phyloP scores from a whole-genome alignment of 2,797 vertebrate species.

The Molothrus ater region DNA sequence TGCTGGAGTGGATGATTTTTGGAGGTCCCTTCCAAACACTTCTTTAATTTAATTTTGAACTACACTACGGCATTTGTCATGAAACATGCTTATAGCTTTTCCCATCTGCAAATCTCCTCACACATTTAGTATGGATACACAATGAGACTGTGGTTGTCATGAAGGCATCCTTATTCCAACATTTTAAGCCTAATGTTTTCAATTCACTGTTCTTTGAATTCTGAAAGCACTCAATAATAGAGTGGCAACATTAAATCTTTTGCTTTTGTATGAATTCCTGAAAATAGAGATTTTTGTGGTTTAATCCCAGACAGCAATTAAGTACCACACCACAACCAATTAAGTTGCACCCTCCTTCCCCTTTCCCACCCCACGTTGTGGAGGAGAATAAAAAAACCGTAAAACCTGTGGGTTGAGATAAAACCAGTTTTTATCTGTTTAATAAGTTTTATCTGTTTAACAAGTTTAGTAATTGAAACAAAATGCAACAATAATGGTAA shows the following conservation, averaged over 20 bases:
- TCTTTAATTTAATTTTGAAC: not conserved
- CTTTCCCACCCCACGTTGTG: not conserved
- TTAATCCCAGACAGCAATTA: not conserved
- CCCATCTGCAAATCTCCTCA: not conserved
- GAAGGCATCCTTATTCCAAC: not conserved
- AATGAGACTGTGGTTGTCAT: not conserved
- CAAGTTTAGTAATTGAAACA: not conserved
- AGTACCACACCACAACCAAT: too few species aligned
- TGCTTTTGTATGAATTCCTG: constrained; percentile 35
- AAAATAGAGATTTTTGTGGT: not conserved
- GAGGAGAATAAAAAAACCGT: not conserved
- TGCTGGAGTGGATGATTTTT: not conserved
- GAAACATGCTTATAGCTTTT: not conserved
- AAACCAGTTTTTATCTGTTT: not conserved
- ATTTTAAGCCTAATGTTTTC: constrained; percentile 1
- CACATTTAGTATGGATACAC: not conserved
- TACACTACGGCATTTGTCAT: not conserved
- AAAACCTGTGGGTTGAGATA: not conserved
- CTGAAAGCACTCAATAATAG: constrained; percentile 30
- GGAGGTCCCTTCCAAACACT: not conserved
- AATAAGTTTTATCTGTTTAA: not conserved
- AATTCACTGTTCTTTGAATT: constrained; percentile 31
- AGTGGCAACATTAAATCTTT: constrained; percentile 24
- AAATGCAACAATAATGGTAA: not conserved
- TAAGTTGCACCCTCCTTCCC: not conserved